These are phyloP conservation scores for Alviniconcha strummeri DNA, from an alignment of 2,888 invertebrate species.

Conservation along the genomic window DNA sequence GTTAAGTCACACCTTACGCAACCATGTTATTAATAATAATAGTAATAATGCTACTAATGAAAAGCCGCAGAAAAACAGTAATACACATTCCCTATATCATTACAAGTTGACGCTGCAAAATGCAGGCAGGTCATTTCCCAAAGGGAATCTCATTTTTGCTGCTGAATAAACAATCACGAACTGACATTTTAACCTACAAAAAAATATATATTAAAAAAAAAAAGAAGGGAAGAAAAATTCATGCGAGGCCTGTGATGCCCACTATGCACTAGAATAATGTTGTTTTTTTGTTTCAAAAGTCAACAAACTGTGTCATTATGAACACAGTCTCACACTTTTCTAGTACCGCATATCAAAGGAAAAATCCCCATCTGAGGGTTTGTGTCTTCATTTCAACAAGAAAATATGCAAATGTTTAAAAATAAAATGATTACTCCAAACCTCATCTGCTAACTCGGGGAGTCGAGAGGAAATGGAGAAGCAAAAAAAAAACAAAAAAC, in stretches of 20 bases:
- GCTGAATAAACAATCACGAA: not conserved
- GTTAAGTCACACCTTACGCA: conserved; percentile 13
- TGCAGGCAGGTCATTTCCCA: no score
- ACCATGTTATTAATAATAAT: not conserved
- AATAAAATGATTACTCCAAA: no score
- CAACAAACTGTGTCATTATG: conserved; percentile 7
- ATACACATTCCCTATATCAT: not conserved
- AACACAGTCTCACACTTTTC: not conserved
- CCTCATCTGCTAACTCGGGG: no score
- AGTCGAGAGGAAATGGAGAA: no score
- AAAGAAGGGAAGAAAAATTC: not conserved
- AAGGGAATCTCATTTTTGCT: no score
- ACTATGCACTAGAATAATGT: not conserved
- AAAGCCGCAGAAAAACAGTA: conserved; percentile 12
- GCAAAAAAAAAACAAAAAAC: no score
- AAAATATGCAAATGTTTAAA: no score
- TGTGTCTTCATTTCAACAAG: no score
- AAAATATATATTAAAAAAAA: not conserved
- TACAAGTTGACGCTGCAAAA: no score
- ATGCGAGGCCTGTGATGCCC: not conserved
- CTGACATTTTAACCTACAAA: not conserved
- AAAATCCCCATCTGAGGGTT: no score
- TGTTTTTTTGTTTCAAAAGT: not conserved
- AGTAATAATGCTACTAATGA: not conserved
- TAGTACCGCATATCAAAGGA: no score